phyloP scores from a whole-genome alignment of 2,888 invertebrate genomes.

The Cosmia pyralina region DNA sequence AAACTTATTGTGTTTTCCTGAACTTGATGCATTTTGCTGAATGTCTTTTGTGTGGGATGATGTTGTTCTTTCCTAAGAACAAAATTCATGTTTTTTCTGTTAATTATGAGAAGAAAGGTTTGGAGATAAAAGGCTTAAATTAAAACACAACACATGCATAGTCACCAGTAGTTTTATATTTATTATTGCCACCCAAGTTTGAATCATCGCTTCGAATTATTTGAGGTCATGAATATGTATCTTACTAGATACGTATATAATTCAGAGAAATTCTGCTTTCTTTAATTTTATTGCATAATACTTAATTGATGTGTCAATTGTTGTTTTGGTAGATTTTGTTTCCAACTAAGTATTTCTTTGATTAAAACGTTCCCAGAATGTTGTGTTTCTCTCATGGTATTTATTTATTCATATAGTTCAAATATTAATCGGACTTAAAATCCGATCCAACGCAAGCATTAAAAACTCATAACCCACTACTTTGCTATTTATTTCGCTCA shows the following conservation, averaged over 20 bases:
- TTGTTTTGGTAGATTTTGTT: neutral
- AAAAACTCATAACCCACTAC: conserved; percentile 23
- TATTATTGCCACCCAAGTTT: neutral
- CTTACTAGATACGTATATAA: neutral
- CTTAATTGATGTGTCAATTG: too few species aligned
- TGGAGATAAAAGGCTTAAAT: neutral
- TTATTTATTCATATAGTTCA: neutral
- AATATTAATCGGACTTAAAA: neutral
- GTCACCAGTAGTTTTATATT: conserved; percentile 3
- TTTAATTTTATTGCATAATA: neutral
- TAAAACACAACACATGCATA: neutral
- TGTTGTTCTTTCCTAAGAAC: conserved; percentile 15
- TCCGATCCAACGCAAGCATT: neutral
- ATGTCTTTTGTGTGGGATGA: conserved; percentile 30
- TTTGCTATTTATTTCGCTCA: conserved; percentile 40
- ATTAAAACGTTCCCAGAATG: neutral
- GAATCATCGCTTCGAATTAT: neutral
- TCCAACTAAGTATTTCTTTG: neutral
- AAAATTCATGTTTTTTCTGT: neutral
- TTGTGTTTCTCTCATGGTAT: neutral
- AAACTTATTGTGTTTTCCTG: conserved; percentile 55
- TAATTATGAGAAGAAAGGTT: conserved; percentile 20
- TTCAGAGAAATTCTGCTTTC: neutral
- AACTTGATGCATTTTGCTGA: conserved; percentile 36
- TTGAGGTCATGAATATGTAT: neutral